Evolutionary conservation across 2,888 invertebrate species (phyloP).

Genomic region (Tetragnatha montana): DNA sequence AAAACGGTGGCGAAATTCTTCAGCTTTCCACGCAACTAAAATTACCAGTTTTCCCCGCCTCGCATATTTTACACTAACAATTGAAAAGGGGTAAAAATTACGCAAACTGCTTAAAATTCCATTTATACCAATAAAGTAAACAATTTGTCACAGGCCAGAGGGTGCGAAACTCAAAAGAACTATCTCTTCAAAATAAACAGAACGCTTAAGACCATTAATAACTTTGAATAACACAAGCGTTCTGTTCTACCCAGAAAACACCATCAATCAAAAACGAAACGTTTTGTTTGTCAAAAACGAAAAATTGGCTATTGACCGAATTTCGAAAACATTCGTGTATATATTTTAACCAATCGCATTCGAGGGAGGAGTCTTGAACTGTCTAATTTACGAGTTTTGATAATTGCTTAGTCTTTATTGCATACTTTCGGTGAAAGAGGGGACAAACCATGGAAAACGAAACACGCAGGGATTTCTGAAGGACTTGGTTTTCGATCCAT

Average conservation of each 20-base stretch:
- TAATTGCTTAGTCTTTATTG: too few relatives aligned
- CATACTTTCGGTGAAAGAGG: too few relatives aligned
- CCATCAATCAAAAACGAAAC: constrained; percentile 2
- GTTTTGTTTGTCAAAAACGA: neutral
- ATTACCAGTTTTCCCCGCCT: neutral
- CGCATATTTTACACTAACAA: neutral
- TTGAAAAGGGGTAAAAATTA: neutral
- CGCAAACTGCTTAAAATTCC: neutral
- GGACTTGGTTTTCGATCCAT: too few relatives aligned
- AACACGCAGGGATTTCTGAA: too few relatives aligned
- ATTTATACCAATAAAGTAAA: constrained; percentile 10
- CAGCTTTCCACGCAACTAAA: neutral
- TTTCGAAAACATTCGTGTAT: too few relatives aligned
- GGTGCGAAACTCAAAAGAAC: neutral
- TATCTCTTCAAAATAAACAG: neutral
- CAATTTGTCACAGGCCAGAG: constrained; percentile 1
- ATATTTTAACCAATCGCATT: too few relatives aligned
- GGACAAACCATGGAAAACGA: too few relatives aligned
- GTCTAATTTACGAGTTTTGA: too few relatives aligned
- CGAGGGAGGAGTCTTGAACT: too few relatives aligned
- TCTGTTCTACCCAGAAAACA: neutral
- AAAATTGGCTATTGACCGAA: neutral
- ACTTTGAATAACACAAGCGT: neutral
- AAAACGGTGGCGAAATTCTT: neutral
- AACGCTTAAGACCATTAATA: neutral